Percentiles rank a stretch among this genome's conserved stretches.
phyloP scores from a whole-genome alignment of 2,797 vertebrate species.

The Limosa lapponica region DNA sequence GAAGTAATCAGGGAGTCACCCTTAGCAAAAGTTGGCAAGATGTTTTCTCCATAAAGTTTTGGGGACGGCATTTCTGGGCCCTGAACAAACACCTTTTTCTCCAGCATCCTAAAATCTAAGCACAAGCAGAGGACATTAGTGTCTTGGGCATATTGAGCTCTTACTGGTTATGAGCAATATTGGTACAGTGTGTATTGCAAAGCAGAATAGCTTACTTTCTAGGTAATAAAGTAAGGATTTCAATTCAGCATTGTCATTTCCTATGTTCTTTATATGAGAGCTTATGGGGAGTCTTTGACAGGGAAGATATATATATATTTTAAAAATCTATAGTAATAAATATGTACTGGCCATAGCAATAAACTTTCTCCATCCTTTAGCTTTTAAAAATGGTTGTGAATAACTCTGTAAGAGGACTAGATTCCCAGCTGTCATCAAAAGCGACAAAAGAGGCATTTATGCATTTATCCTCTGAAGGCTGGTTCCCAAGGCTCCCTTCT shows the following conservation, averaged over 20 bases:
- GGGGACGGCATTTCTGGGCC: neutral
- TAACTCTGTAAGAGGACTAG: neutral
- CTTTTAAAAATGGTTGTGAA: neutral
- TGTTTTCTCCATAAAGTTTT: neutral
- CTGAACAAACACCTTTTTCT: neutral
- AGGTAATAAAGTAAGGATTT: constrained; percentile 4
- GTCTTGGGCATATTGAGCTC: neutral
- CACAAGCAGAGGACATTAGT: neutral
- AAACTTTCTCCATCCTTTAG: neutral
- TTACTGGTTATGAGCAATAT: neutral
- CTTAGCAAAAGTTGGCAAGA: neutral
- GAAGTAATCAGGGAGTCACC: neutral
- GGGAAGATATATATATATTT: neutral
- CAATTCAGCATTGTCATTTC: neutral
- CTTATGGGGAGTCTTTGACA: neutral
- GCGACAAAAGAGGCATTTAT: neutral
- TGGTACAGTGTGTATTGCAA: neutral
- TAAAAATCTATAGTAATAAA: neutral
- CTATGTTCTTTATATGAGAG: neutral
- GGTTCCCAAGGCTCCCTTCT: neutral
- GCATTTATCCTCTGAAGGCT: neutral
- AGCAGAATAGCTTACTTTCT: neutral
- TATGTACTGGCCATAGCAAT: neutral
- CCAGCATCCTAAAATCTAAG: neutral
- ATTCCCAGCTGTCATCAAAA: neutral